Base-by-base conservation (phyloP, 1,140 invertebrate genomes). In the Drosophila nannoptera region DNA sequence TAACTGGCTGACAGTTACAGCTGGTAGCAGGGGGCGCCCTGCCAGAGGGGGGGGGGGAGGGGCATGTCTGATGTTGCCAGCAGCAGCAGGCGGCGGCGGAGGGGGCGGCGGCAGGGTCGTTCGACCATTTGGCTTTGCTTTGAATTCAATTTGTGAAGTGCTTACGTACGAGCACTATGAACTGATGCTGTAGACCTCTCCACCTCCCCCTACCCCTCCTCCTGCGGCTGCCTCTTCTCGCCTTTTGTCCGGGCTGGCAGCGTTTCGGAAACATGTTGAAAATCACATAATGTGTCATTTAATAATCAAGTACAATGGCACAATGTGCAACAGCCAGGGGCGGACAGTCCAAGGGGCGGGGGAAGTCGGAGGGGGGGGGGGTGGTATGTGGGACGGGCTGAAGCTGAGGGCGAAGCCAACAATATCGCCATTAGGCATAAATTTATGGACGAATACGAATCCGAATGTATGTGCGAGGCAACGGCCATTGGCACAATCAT, bases 281-380 rank as follows among this genome's bases (percentile, higher is more conserved):
- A 86, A 86, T 86, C 81, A 86, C 81, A 86, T 86, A 86, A 86
- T 86, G 81, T 86, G 81, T 87, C 81, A 86, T 86, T 86, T 86
- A 86, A 86, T 86, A 86, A 86, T 86, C 82, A 86, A 86, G 82
- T 73, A 86, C 82, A 87, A 81, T 86, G 80, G 53, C 75, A 75
- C 78, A 82, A 60, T 54, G 69, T 67, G 55, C 77, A 80, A 58
- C 63, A 64, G 62, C 46, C 58, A 58, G 42, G 14, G 43, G 43
- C 4, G 4, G 6, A 4, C 4, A 4, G 36, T 8, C 7, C 36
- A 0, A 42, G 54, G 4, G 29, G 52, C 36, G 49, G 16, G n/a
- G 32, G 9, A 29, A 11, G 33, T 9, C 31, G 14, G 38, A 29
- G n/a, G 7, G 22, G 7, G 40, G 9, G 16, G 42, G 36, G 16